Evolutionary conservation across 2,888 invertebrate genomes (phyloP), one percentile per base, ranked within the genome.

Genomic region (Stenodema calcarata): DNA sequence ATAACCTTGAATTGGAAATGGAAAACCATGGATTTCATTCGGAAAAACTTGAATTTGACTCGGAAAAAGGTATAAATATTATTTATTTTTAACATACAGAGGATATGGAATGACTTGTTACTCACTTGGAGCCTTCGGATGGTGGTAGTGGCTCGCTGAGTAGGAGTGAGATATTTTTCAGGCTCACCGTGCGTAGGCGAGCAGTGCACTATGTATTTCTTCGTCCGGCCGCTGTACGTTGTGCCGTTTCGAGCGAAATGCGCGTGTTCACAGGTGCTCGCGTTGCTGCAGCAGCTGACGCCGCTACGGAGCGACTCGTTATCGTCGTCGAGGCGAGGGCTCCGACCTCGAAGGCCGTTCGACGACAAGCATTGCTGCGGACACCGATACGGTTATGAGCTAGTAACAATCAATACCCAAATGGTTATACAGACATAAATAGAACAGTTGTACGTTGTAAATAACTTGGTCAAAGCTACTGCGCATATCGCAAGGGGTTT

Each of bases 131-230:
- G 93, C 87, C 95, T 94, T 88, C 95, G 93, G 50, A 97, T 94
- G 91, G 96, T 96, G 89, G 94, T 93, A 90, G 96, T 95, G 12
- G 96, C 96, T 88, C 97, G 92, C 91, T 97, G 97, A 0, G 97
- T 97, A 16, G 97, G 97, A 82, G 97, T 97, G 87, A 97, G 93
- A 91, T 97, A 97, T 90, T 96, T 96, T 88, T 96, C 95, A 79
- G 95, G 94, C 79, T 94, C 94, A 6, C 95, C 94, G 91, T 95
- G 95, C 0, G 84, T 84, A 89, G 95, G 94, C 84, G 96, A 95
- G 91, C 97, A 97, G 91, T 97, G 97, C 79, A 96, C 94, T 87
- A 97, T 96, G 91, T 96, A 97, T 89, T 95, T 95, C 92, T 94
- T 94, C 87, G 94, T 94, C 81, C 94, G 92, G 9, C 94, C 94